Evolutionary conservation across 2,888 invertebrate genomes (phyloP), one percentile per base, ranked within the genome.

Genomic region (Zaprionus obscuricornis): DNA sequence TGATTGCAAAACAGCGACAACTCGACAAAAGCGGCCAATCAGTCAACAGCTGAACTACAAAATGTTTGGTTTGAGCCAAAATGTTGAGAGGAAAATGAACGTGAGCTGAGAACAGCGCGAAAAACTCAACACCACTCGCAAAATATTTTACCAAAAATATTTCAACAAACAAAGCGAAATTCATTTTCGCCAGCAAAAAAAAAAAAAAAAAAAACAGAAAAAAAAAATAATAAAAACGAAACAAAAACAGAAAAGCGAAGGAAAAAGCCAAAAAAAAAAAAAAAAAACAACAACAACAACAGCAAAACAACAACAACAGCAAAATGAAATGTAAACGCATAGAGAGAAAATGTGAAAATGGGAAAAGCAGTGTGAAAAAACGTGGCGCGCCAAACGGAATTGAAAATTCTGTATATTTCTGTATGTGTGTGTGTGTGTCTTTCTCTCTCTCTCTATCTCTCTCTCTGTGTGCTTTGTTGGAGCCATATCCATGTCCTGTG

Each of bases 301-400:
- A n/a, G n/a, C n/a, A n/a, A n/a, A n/a, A n/a, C n/a, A n/a, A n/a
- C n/a, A n/a, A n/a, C n/a, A n/a, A n/a, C n/a, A n/a, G n/a, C 36
- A 64, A 39, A 10, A 47, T 1, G 49, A 33, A 43, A 43, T 14
- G 54, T 10, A 65, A 66, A 40, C 22, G 49, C 56, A 58, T 11
- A 33, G 50, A 52, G 57, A 39, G 40, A 43, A 18, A 20, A 18
- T 10, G 18, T 17, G 18, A 43, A 29, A 42, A 59, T 31, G 37
- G 37, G 26, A 31, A 64, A 40, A 54, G 42, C 34, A 36, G 14
- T 27, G 46, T 40, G 45, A 55, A 65, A n/a, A 59, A 63, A 74
- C 62, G 64, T 85, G 78, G 82, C 85, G 78, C 74, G 81, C 77
- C 86, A 82, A 82, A 82, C 83, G 58, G 83, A 86, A 82, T 85